Percentiles rank a stretch among this genome's conserved stretches.
These are phyloP conservation scores for Eupithecia insigniata DNA, from an alignment of 2,888 invertebrate genomes.

Conservation along the genomic window DNA sequence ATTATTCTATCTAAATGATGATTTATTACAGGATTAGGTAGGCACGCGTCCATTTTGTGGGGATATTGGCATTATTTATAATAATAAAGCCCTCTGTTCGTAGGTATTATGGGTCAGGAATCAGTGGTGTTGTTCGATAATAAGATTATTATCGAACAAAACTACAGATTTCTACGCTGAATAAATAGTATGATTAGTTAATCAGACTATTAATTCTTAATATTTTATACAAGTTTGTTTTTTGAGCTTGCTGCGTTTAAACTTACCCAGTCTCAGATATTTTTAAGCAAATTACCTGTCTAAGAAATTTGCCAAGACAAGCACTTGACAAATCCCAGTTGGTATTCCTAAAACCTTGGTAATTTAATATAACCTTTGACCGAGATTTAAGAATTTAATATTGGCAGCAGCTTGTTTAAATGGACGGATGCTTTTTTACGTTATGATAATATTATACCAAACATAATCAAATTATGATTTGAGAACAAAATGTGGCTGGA, in stretches of 20 bases:
- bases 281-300: slow-evolving; percentile 2
- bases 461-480: slow-evolving; percentile 73
- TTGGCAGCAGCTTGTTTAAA: slow-evolving; percentile 74
- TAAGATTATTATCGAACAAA: too few relatives aligned
- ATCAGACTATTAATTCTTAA: background rate
- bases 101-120: slow-evolving; percentile 64
- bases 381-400: slow-evolving; percentile 76
- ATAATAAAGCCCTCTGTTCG: slow-evolving; percentile 66
- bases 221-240: background rate
- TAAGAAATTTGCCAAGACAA: slow-evolving; percentile 11
- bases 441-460: slow-evolving; percentile 65
- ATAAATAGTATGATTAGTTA: too few relatives aligned
- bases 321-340: slow-evolving; percentile 26
- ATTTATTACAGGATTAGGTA: slow-evolving; percentile 81
- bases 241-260: background rate
- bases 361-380: slow-evolving; percentile 60
- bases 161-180: too few relatives aligned
- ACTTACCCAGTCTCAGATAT: background rate
- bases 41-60: slow-evolving; percentile 75
- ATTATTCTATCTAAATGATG: slow-evolving; percentile 82
- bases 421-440: slow-evolving; percentile 68
- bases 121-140: slow-evolving; percentile 60
- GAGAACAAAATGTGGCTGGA: slow-evolving; percentile 42
- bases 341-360: slow-evolving; percentile 43
- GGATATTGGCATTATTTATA: slow-evolving; percentile 79